Evolutionary conservation across 2,888 invertebrate genomes (phyloP).

Genomic region (Hoplodrina blanda): DNA sequence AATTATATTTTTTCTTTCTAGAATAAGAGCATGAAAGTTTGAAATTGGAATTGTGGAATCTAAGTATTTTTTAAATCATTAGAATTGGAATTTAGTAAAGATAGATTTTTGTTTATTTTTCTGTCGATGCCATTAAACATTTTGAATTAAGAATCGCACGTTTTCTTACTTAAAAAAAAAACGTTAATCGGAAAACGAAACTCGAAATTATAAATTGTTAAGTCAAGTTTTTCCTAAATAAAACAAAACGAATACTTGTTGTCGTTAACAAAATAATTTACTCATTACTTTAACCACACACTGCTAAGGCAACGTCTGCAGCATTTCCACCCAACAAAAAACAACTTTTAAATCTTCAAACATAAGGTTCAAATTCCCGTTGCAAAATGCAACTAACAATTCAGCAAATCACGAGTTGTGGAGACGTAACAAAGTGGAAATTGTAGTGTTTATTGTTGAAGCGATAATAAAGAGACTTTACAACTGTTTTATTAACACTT

Average conservation of each 20-base stretch:
- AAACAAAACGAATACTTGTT: constrained; percentile 47
- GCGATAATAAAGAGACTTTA: constrained; percentile 74
- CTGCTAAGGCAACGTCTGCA: constrained; percentile 50
- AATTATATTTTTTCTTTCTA: background rate
- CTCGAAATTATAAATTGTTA: constrained; percentile 1
- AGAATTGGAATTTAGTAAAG: background rate
- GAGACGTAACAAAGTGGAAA: constrained; percentile 72
- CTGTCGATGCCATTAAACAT: background rate
- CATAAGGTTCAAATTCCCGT: constrained; percentile 44
- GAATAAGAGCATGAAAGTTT: constrained; percentile 16
- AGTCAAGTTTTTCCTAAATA: constrained; percentile 30
- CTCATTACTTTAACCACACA: constrained; percentile 66
- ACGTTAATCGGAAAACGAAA: background rate
- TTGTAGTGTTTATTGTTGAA: constrained; percentile 74
- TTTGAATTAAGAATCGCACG: background rate
- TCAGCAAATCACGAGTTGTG: constrained; percentile 67
- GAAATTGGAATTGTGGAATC: constrained; percentile 38
- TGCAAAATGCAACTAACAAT: constrained; percentile 44
- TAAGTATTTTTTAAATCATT: background rate
- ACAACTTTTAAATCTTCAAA: constrained; percentile 7
- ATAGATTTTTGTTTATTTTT: too few species aligned
- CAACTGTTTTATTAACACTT: constrained; percentile 75
- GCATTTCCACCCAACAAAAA: background rate
- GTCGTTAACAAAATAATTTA: constrained; percentile 66
- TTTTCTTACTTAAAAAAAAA: background rate